Evolutionary conservation across 2,797 vertebrate species (phyloP), one percentile per base, ranked within the genome.

Genomic region (Euthynnus affinis): DNA sequence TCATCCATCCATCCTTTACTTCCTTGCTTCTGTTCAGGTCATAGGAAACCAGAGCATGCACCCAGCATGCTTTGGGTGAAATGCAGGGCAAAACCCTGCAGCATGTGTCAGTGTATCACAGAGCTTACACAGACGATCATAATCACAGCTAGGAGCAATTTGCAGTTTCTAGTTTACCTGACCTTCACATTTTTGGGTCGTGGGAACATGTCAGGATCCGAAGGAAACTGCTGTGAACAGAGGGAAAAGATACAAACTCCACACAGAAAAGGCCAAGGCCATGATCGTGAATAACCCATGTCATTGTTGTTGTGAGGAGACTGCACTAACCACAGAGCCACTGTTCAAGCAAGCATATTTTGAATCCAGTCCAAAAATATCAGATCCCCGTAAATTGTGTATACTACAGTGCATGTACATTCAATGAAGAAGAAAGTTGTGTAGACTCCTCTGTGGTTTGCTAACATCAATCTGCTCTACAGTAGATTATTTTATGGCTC

Each of bases 401-500:
- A n/a, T 14, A 18, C 2, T n/a, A 52, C 58, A 69, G 46, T 20
- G 46, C 18, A 34, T 32, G 51, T 18, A 49, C 20, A 71, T 3
- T 57, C 40, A 60, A 5, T 60, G 18, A 42, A 59, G n/a, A 23
- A 49, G 63, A 81, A 49, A 60, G 29, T 52, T 40, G 59, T 23
- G 37, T 29, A 18, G 20, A 48, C 51, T 66, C 22, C 23, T 71
- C 18, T 70, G 66, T 71, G 71, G 22, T 62, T 76, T 66, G 44
- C n/a, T 22, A 81, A 73, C 46, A 74, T 56, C 49, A 55, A 9
- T 72, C 51, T 80, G 48, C 29, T 59, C 52, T 22, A 34, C 49
- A 77, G 58, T 37, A 57, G 64, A 62, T 66, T 48, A 67, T 74
- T 74, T 71, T 23, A 78, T 77, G 60, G 52, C 53, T 72, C 32